phyloP scores from a whole-genome alignment of 2,113 vertebrate species.

The Amblyornis subalaris region DNA sequence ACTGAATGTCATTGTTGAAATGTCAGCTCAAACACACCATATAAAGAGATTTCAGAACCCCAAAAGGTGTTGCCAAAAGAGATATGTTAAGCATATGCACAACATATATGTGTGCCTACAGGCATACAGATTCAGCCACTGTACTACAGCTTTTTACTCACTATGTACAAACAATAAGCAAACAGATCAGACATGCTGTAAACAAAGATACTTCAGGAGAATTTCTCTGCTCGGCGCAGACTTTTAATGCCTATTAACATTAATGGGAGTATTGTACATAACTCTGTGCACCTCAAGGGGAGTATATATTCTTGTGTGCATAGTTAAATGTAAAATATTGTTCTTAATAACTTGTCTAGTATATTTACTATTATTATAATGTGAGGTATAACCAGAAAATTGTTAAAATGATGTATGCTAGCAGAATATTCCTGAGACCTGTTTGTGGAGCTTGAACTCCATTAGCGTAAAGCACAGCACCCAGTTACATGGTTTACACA shows the following conservation, averaged over 20 bases:
- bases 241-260: constrained; percentile 52
- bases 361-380: constrained; percentile 33
- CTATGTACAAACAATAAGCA: background rate
- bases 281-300: background rate
- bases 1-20: background rate
- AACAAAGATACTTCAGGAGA: constrained; percentile 40
- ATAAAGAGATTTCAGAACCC: background rate
- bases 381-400: constrained; percentile 9
- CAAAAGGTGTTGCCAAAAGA: background rate
- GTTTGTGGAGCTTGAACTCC: background rate
- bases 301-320: constrained; percentile 39
- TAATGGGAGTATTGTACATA: constrained; percentile 41
- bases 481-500: background rate
- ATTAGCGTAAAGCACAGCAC: background rate
- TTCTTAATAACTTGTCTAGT: constrained; percentile 44
- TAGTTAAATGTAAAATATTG: constrained; percentile 52
- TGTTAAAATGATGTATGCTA: constrained; percentile 16
- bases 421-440: constrained; percentile 9
- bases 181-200: constrained; percentile 5
- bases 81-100: background rate
- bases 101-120: background rate
- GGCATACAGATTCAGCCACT: background rate
- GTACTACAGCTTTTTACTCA: background rate
- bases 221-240: constrained; percentile 35
- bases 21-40: background rate